These are phyloP conservation scores for Columba livia DNA, from an alignment of 2,113 vertebrate genomes.

Conservation along the genomic window DNA sequence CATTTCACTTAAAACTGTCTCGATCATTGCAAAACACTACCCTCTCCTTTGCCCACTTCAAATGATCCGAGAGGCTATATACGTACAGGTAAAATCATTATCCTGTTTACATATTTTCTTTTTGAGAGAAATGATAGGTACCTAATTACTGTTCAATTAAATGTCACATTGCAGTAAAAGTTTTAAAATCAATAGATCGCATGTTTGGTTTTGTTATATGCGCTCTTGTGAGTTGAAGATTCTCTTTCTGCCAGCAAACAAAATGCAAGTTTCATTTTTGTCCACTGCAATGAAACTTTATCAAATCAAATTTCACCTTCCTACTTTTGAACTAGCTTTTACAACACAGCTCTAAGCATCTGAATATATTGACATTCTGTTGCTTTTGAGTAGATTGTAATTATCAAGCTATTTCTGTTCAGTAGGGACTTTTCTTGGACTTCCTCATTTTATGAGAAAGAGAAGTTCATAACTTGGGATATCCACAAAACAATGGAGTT, in stretches of 20 bases:
- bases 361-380: slow-evolving; percentile 52
- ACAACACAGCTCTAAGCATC: slow-evolving; percentile 44
- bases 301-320: slow-evolving; percentile 57
- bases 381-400: slow-evolving; percentile 57
- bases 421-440: slow-evolving; percentile 29
- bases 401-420: slow-evolving; percentile 48
- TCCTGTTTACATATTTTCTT: slow-evolving; percentile 65
- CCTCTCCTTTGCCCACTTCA: slow-evolving; percentile 13
- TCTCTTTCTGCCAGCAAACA: slow-evolving; percentile 70
- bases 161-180: slow-evolving; percentile 80
- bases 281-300: slow-evolving; percentile 24
- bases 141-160: slow-evolving; percentile 76
- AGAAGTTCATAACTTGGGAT: slow-evolving; percentile 47
- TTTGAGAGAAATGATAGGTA: slow-evolving; percentile 61
- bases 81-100: slow-evolving; percentile 63
- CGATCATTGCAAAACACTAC: slow-evolving; percentile 62
- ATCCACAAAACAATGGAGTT: slow-evolving; percentile 53
- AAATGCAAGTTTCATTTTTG: slow-evolving; percentile 55
- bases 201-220: slow-evolving; percentile 86
- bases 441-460: slow-evolving; percentile 40
- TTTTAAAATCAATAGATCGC: slow-evolving; percentile 79
- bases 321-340: slow-evolving; percentile 22
- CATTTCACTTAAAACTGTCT: slow-evolving; percentile 69
- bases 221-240: slow-evolving; percentile 68
- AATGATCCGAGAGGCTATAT: slow-evolving; percentile 68